Percentiles rank a stretch among this genome's conserved stretches.
These are phyloP conservation scores for Trichonephila clavata DNA, from an alignment of 1,140 invertebrate species.

Conservation along the genomic window DNA sequence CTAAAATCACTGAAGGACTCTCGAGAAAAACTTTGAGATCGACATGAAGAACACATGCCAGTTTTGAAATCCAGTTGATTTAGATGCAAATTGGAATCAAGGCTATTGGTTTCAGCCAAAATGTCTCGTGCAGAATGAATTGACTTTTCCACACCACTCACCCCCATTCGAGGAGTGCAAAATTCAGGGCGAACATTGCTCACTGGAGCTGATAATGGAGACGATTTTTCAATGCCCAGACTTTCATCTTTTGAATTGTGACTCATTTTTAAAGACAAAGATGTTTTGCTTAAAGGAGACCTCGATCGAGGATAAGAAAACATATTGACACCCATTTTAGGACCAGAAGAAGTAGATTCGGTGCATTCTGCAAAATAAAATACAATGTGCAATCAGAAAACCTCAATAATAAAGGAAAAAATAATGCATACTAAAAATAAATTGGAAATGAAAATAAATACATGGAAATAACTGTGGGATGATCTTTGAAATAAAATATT, in stretches of 20 bases:
- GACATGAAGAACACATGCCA: conserved; percentile 66
- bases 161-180: conserved; percentile 64
- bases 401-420: too few species aligned
- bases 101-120: conserved; percentile 46
- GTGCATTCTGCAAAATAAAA: conserved; percentile 45
- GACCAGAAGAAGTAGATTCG: conserved; percentile 58
- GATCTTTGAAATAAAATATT: too few species aligned
- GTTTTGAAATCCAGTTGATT: conserved; percentile 49
- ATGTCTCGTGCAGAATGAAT: conserved; percentile 16
- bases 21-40: conserved; percentile 57
- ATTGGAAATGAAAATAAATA: too few species aligned
- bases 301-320: conserved; percentile 69
- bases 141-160: conserved; percentile 62
- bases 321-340: conserved; percentile 72
- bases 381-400: not conserved
- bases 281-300: conserved; percentile 56
- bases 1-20: conserved; percentile 54
- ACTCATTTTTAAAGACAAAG: conserved; percentile 68
- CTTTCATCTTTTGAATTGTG: conserved; percentile 48
- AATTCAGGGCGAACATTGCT: conserved; percentile 42
- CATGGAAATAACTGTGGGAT: too few species aligned
- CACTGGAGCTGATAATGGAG: conserved; percentile 63
- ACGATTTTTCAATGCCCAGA: conserved; percentile 38
- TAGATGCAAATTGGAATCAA: conserved; percentile 36
- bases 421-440: too few species aligned